A percentile compares a stretch with the other conserved stretches of the same genome.
Conservation (phyloP, 2,888 invertebrate genomes). For the Lasius platythorax region DNA sequence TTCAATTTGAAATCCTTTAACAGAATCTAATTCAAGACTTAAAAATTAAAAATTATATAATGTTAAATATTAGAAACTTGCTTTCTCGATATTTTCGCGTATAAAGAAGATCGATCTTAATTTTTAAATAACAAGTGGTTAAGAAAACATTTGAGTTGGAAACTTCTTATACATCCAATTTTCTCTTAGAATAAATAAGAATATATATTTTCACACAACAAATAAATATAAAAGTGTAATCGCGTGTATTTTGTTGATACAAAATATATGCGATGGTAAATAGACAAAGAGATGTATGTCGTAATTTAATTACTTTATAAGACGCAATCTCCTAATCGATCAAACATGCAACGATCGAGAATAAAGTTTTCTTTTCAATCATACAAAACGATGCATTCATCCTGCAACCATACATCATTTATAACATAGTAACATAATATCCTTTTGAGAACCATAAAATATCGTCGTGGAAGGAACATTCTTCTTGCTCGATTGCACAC, state of each 20-base stretch:
- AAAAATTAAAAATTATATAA: background rate
- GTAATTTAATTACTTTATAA: background rate
- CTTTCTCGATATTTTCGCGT: background rate
- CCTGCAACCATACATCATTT: background rate
- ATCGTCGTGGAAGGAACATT: background rate
- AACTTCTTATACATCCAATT: background rate
- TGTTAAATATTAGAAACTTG: background rate
- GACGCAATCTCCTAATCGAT: background rate
- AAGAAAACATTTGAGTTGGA: background rate
- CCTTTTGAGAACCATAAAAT: background rate
- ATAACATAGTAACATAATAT: constrained; percentile 17
- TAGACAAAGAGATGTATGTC: background rate
- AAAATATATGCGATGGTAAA: background rate
- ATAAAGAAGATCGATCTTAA: background rate
- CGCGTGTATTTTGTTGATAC: background rate
- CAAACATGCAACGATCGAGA: background rate
- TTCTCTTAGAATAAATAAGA: background rate
- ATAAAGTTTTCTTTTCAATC: background rate
- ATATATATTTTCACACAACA: background rate
- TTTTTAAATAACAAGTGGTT: background rate
- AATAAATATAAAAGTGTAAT: background rate
- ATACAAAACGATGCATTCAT: background rate
- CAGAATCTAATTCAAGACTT: background rate
- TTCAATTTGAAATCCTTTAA: background rate
- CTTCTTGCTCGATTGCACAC: constrained; percentile 4